Conservation (phyloP, 2,797 vertebrate genomes). For the Hephaestus fuliginosus region DNA sequence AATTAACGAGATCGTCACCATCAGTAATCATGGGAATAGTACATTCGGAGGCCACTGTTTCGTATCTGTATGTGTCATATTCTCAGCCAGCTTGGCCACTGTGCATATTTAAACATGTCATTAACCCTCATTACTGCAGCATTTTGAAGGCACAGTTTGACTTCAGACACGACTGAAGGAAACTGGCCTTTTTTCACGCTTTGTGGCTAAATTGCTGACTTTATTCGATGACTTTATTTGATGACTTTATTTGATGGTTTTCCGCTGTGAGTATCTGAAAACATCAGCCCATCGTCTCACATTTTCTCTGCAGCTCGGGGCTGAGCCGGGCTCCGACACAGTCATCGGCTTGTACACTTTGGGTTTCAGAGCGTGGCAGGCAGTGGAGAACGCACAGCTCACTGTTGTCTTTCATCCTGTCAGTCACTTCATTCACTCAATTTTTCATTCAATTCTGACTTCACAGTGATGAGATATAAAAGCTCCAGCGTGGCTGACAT, state of each 20-base stretch:
- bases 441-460: slow-evolving; percentile 49
- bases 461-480: slow-evolving; percentile 53
- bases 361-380: slow-evolving; percentile 33
- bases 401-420: slow-evolving; percentile 61
- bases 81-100: not conserved
- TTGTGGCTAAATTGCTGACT: not conserved
- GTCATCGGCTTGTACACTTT: slow-evolving; percentile 6
- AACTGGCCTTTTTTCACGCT: not conserved
- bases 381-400: slow-evolving; percentile 25
- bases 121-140: not conserved
- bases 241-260: not conserved
- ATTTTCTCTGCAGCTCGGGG: not conserved
- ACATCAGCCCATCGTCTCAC: slow-evolving; percentile 3
- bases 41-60: slow-evolving; percentile 21
- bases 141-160: slow-evolving; percentile 2
- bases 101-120: slow-evolving; percentile 10
- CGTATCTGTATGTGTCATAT: not conserved
- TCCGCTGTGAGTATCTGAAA: not conserved
- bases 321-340: not conserved
- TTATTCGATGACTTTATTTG: not conserved
- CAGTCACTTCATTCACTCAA: slow-evolving; percentile 38
- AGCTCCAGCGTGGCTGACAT: slow-evolving; percentile 57
- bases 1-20: slow-evolving; percentile 45
- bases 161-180: no score
- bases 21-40: slow-evolving; percentile 14